Base-by-base conservation (phyloP, 2,888 invertebrate species). In the Keiferia lycopersicella region DNA sequence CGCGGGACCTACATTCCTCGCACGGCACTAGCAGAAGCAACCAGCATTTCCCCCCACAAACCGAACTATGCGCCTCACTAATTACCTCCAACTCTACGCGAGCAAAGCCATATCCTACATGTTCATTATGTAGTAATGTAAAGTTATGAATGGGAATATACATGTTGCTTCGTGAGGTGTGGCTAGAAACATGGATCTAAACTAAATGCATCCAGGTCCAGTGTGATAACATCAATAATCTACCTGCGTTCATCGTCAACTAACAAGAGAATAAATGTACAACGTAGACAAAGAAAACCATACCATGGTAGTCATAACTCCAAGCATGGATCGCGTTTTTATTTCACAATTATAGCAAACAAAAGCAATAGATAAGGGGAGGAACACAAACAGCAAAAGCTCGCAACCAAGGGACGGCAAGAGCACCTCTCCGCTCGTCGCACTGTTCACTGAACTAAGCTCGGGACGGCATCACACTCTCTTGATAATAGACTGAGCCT, bases 301-400 rank as follows among this genome's bases (percentile, higher is more conserved):
- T 91, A 91, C 91, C 91, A 91, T 90, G 88, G 91, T 91, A 87
- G 91, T 91, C 91, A 91, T 91, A 87, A 88, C 91, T 91, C 91
- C 91, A 86, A 91, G 91, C 91, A 91, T 91, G 89, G 91, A 88
- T 91, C 88, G 89, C 87, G 89, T 79, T 89, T 89, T 87, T 77
- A 89, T 89, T 87, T 77, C 89, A 85, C 90, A 83, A 79, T 72
- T 78, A 81, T 86, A 83, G 81, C 76, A 84, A 86, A 84, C 73
- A 67, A 82, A 83, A 82, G 77, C 76, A 73, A 80, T 77, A 83
- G 78, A 73, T 73, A 82, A 82, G 72, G 71, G 73, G 80, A 76
- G 77, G 71, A 79, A 79, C 76, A 80, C 67, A 76, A 83, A 79
- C 74, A 69, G 83, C 81, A 75, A 80, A 80, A 86, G 87, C 86